These are phyloP conservation scores for Zophobas atratus DNA, from an alignment of 1,140 invertebrate species.

Conservation along the genomic window DNA sequence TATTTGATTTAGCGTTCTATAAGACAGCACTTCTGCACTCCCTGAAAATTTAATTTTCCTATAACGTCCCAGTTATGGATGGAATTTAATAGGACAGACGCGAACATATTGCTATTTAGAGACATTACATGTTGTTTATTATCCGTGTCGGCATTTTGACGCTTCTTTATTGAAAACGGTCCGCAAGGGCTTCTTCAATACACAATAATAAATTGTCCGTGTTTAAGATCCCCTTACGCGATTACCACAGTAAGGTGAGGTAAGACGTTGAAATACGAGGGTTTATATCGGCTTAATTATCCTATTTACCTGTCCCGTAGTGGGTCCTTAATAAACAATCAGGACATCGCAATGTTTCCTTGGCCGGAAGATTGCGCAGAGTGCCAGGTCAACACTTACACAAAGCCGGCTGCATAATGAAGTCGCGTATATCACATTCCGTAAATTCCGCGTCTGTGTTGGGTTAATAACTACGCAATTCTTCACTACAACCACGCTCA, in stretches of 20 bases:
- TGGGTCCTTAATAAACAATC: constrained; percentile 41
- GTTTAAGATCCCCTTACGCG: constrained; percentile 38
- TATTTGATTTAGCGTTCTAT: neutral
- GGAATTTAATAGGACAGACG: constrained; percentile 32
- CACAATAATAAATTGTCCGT: constrained; percentile 22
- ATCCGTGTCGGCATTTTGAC: constrained; percentile 3
- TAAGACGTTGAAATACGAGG: constrained; percentile 41
- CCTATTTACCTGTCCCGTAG: constrained; percentile 39
- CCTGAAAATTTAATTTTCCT: constrained; percentile 27
- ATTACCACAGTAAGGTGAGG: constrained; percentile 31
- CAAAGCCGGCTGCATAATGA: constrained; percentile 31
- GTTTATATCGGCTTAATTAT: constrained; percentile 43
- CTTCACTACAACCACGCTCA: constrained; percentile 11
- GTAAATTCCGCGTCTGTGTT: constrained; percentile 28
- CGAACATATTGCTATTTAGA: constrained; percentile 30
- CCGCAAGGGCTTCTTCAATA: neutral
- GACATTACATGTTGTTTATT: constrained; percentile 18
- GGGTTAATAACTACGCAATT: constrained; percentile 41
- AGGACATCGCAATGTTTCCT: constrained; percentile 42
- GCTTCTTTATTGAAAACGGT: neutral
- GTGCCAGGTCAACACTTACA: constrained; percentile 28
- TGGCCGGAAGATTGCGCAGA: constrained; percentile 34
- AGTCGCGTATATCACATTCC: constrained; percentile 45
- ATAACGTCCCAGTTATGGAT: constrained; percentile 38
- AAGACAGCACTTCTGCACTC: neutral